Percentiles rank a stretch among this genome's conserved stretches.
Conservation (phyloP, 2,113 vertebrate species). For the Chlamydotis undulata region DNA sequence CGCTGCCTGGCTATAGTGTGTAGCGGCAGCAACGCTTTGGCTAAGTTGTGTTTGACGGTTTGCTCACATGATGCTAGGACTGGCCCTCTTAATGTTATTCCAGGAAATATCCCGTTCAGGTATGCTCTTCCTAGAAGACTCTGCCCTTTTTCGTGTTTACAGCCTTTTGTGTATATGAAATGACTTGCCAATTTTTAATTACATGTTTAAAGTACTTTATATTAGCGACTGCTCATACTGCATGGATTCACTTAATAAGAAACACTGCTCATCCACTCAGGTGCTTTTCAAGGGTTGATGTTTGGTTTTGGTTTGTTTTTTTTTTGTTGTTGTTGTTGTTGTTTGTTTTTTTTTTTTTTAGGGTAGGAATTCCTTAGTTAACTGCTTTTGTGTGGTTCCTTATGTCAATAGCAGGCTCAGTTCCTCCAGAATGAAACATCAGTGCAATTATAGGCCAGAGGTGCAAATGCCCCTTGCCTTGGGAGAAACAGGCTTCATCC, state of each 20-base stretch:
- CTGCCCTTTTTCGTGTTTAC: not conserved
- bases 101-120: not conserved
- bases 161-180: not conserved
- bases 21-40: not conserved
- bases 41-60: fast-evolving
- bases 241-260: not conserved
- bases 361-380: not conserved
- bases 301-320: no score
- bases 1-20: not conserved
- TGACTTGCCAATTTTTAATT: not conserved
- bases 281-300: not conserved
- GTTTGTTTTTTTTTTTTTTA: not conserved
- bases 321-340: no score
- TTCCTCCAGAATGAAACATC: not conserved
- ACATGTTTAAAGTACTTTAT: not conserved
- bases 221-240: not conserved
- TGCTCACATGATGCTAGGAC: not conserved
- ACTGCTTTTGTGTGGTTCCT: not conserved
- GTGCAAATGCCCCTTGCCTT: slow-evolving; percentile 4
- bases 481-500: slow-evolving; percentile 25
- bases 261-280: not conserved
- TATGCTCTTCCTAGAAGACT: not conserved
- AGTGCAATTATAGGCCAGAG: slow-evolving; percentile 29
- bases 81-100: not conserved
- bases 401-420: not conserved